Evolutionary conservation across 2,888 invertebrate species (phyloP), one percentile per base, ranked within the genome.

Genomic region (Petrolisthes manimaculis): DNA sequence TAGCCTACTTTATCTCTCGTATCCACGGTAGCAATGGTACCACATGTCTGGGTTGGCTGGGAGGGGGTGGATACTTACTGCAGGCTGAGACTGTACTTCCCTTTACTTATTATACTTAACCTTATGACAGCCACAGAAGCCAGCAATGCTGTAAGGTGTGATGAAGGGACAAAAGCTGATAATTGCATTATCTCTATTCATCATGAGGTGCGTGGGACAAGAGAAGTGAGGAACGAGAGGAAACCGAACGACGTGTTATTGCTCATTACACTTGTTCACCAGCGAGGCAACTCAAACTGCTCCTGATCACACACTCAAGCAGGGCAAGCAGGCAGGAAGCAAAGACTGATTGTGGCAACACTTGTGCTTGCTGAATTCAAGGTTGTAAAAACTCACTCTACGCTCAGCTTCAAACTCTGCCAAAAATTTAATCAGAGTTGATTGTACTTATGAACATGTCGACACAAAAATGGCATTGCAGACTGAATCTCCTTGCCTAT

Each of bases 231-330:
- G 61, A 61, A 61, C 61, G 18, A 61, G 61, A 18, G 61, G 18
- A 12, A 61, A 61, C 61, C 9, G 61, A 61, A 61, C 18, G 61
- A 61, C 61, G 18, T 61, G 61, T 61, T 61, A 61, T 61, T 61
- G 61, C 61, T 61, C 61, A 61, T 61, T 61, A 61, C 61, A 61
- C 61, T 61, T 61, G 61, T 61, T 61, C 61, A 61, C 61, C 61
- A 18, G 61, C 61, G 61, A 61, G 61, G 61, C 61, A 61, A 61
- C 61, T 61, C 18, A 61, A 61, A 61, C 61, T 61, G 61, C 61
- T 61, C 61, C 61, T 37, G 18, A 61, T 18, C 61, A 12, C 61
- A 61, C 18, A 61, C 61, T 61, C 12, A 61, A 61, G 61, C 61
- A 61, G 12, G 18, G 18, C 9, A 61, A 61, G 61, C 18, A 61